Evolutionary conservation across 2,888 invertebrate species (phyloP), one percentile per base, ranked within the genome.

Genomic region (Eurytoma californica): DNA sequence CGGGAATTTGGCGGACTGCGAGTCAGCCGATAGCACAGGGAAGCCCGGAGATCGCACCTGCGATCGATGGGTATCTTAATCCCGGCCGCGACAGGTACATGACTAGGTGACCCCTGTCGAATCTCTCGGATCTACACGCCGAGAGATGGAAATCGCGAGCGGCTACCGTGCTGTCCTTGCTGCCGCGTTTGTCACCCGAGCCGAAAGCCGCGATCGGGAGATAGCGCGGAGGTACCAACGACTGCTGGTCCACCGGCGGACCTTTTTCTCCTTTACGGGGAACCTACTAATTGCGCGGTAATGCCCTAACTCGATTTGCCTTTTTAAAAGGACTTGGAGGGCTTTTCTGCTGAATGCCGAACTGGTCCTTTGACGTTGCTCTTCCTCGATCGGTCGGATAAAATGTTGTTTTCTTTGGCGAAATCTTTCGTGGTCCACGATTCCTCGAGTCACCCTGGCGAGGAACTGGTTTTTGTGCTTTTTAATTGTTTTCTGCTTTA

Each of bases 61-160:
- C 61, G n/a, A 13, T 51, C 30, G 72, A 77, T 72, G 51, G 20
- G 5, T 58, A 67, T 77, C 77, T 77, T 77, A 77, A 77, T 20
- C 76, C 47, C 24, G 5, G 14, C 2, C 51, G 2, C 61, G 66
- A 77, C 66, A 65, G 77, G 67, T 66, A 60, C 51, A 63, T 63
- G 28, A 63, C 39, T 39, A 39, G 3, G n/a, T 28, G 47, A 2
- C 14, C 9, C 28, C 24, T 61, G 72, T 53, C 72, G 68, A 68
- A 67, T 77, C 77, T 60, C 55, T 28, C 24, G 24, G 72, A 70
- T 77, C 78, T 73, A 24, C 24, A 2, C 55, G 13, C 7, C 12
- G n/a, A 30, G 30, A 72, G 51, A 16, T 51, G 30, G 72, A 20
- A 47, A 60, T 57, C 61, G 61, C 51, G 3, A 1, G 16, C 16